Conservation (phyloP, 2,888 invertebrate species). For the Drosophila rubida region DNA sequence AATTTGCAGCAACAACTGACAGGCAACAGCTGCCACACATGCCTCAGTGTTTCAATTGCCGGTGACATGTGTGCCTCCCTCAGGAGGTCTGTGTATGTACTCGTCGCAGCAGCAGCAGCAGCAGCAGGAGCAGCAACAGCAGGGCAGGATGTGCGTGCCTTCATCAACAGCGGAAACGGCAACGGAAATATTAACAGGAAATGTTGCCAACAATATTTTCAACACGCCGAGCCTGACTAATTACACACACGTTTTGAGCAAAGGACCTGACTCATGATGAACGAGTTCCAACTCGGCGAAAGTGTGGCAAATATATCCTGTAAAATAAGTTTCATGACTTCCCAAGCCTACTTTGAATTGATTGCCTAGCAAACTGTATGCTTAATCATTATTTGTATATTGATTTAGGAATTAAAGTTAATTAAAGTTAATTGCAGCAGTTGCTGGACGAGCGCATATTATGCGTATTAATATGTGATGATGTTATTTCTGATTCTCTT, state of each 20-base stretch:
- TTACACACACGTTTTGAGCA: slow-evolving; percentile 47
- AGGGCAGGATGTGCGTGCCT: slow-evolving; percentile 64
- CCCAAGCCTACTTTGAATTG: no score
- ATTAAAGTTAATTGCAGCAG: background rate
- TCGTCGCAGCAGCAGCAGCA: background rate
- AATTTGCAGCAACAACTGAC: slow-evolving; percentile 21
- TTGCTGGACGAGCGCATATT: background rate
- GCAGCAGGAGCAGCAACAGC: background rate
- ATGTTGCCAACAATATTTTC: slow-evolving; percentile 65
- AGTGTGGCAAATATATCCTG: slow-evolving; percentile 1
- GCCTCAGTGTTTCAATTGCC: slow-evolving; percentile 14
- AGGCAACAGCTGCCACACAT: slow-evolving; percentile 29
- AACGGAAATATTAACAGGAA: slow-evolving; percentile 75
- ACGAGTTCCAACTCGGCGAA: background rate
- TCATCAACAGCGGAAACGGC: slow-evolving; percentile 62
- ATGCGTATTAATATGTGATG: background rate
- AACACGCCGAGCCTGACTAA: slow-evolving; percentile 64
- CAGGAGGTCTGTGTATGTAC: slow-evolving; percentile 8
- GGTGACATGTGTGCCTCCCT: slow-evolving; percentile 33
- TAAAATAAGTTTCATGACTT: background rate
- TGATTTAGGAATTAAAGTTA: slow-evolving; percentile 1
- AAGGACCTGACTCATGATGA: slow-evolving; percentile 6
- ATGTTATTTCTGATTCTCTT: background rate
- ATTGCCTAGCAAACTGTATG: background rate
- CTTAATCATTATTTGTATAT: background rate